Conservation (phyloP, 2,113 vertebrate genomes). For the Cettia cetti region DNA sequence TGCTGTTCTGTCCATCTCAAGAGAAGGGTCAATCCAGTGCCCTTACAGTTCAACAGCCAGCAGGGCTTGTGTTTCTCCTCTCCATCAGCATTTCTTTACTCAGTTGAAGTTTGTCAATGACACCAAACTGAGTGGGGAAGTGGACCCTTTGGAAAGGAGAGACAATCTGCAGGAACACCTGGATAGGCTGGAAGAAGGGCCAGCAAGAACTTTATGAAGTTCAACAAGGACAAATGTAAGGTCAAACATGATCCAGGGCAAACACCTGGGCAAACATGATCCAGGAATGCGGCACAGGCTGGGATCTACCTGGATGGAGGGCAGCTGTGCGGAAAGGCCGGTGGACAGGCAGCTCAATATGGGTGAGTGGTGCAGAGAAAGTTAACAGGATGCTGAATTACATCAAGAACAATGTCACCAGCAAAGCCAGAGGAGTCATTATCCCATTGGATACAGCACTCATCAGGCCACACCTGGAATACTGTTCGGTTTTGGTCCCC, state of each 20-base stretch:
- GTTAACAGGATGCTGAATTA: background rate
- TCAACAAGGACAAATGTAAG: background rate
- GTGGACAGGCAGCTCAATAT: background rate
- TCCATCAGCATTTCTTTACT: background rate
- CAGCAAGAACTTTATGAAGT: background rate
- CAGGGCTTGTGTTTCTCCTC: background rate
- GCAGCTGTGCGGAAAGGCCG: no score
- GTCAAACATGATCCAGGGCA: background rate
- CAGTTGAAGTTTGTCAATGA: background rate
- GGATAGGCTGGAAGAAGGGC: background rate
- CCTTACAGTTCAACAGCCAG: background rate
- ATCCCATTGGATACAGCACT: background rate
- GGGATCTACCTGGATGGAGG: background rate
- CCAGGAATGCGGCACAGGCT: background rate
- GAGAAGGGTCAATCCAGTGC: background rate
- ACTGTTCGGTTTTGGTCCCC: background rate
- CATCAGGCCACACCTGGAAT: background rate
- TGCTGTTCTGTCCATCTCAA: background rate
- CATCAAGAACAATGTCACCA: background rate
- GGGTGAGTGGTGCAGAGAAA: background rate
- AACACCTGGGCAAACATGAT: background rate
- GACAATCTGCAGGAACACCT: accelerated
- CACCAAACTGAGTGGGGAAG: background rate
- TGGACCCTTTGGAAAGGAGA: background rate
- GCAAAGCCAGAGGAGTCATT: background rate